Conservation (phyloP, 2,888 invertebrate species). For the Myathropa florea region DNA sequence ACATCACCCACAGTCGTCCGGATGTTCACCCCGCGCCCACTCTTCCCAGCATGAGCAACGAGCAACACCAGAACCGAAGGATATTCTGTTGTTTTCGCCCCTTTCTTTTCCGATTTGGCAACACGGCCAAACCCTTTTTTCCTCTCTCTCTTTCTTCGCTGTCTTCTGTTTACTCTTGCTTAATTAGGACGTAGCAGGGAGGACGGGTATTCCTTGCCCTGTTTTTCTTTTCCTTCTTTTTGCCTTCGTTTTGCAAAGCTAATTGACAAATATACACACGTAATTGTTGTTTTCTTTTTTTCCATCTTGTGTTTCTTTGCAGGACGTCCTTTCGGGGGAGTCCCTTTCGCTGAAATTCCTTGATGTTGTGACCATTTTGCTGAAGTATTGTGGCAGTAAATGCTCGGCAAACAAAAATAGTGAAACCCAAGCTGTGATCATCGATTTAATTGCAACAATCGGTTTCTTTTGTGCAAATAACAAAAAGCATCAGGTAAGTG, state of each 20-base stretch:
- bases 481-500: constrained; percentile 78
- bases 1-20: not conserved
- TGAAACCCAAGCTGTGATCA: constrained; percentile 79
- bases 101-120: constrained; percentile 11
- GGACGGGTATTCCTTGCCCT: not conserved
- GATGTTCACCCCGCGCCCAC: not conserved
- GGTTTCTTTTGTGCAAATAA: constrained; percentile 80
- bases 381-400: constrained; percentile 77
- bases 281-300: constrained; percentile 39
- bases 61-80: constrained; percentile 16
- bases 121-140: constrained; percentile 66
- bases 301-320: constrained; percentile 55
- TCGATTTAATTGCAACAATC: constrained; percentile 80
- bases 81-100: not conserved
- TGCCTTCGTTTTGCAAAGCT: constrained; percentile 50
- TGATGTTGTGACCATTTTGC: constrained; percentile 79
- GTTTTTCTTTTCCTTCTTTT: constrained; percentile 45
- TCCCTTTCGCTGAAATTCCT: constrained; percentile 78
- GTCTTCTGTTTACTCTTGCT: constrained; percentile 75
- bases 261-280: constrained; percentile 61
- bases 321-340: constrained; percentile 80
- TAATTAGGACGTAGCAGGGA: constrained; percentile 76
- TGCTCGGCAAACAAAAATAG: constrained; percentile 75
- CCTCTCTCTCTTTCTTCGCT: constrained; percentile 67
- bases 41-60: constrained; percentile 72